Conservation (phyloP, 2,888 invertebrate genomes). For the Serripes groenlandicus region DNA sequence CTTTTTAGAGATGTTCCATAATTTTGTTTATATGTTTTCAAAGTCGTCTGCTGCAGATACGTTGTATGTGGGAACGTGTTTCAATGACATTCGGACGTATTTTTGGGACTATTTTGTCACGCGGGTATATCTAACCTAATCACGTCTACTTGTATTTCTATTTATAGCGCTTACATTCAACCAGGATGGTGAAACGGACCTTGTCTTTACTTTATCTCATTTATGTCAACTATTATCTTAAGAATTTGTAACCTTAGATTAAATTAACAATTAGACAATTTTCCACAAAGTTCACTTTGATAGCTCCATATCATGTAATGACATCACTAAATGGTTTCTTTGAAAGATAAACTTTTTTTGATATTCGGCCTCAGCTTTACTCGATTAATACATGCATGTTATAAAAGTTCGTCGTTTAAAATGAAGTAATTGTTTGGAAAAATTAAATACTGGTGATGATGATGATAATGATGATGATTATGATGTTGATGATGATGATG, state of each 20-base stretch:
- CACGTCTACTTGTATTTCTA: not conserved
- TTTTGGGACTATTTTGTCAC: not conserved
- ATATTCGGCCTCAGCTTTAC: too few species aligned
- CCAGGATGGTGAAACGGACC: slow-evolving; percentile 15
- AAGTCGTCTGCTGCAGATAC: too few species aligned
- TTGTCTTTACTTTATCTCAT: slow-evolving; percentile 53
- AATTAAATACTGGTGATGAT: too few species aligned
- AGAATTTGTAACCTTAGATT: slow-evolving; percentile 53
- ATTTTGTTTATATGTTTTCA: too few species aligned
- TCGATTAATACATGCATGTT: too few species aligned
- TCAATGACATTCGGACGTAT: not conserved
- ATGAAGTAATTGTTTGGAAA: too few species aligned
- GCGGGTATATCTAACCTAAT: not conserved
- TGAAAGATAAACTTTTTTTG: not conserved
- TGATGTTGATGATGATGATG: too few species aligned
- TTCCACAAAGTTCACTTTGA: slow-evolving; percentile 55
- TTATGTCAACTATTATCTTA: slow-evolving; percentile 45
- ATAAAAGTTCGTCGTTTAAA: too few species aligned
- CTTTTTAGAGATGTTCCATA: too few species aligned
- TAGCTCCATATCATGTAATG: slow-evolving; percentile 16
- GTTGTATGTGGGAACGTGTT: too few species aligned
- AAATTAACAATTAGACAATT: slow-evolving; percentile 45
- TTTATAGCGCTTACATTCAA: slow-evolving; percentile 8
- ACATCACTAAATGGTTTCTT: slow-evolving; percentile 17
- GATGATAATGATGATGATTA: too few species aligned